Evolutionary conservation across 2,113 vertebrate species (phyloP), one percentile per base, ranked within the genome.

Genomic region (Larimichthys polyactis): DNA sequence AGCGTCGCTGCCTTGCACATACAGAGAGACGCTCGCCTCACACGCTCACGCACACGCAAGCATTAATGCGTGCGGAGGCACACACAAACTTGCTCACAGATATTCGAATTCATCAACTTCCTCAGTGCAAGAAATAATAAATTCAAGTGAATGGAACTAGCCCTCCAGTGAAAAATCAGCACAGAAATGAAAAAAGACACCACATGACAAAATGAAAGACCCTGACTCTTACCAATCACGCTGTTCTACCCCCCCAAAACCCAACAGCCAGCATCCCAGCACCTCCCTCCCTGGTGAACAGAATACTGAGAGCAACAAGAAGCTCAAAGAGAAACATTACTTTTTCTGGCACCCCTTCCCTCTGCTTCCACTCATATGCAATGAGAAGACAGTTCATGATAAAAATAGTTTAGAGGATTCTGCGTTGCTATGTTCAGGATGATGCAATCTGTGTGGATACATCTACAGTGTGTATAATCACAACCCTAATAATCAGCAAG

Each of bases 31-130:
- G 32, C 54, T 20, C 73, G 70, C 65, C 75, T 72, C 62, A 65
- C 29, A 44, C 68, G 60, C 67, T 74, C 67, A 20, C 82, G 70
- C 74, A 62, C 79, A 69, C 11, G 19, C 51, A 44, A 43, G 73
- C 58, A 40, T 60, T 59, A 83, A 72, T 44, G 70, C 54, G 58
- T 66, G 46, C 22, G 24, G n/a, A 85, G 15, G n/a, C 83, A 4
- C 78, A 69, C 77, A 81, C 58, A 70, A 55, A 75, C 78, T 72
- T n/a, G 20, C 82, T 83, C 58, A 67, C 83, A 83, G 82, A 82
- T 79, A 87, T 84, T 87, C 77, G 15, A 86, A 89, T 87, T 92
- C 91, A 91, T 91, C 91, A 91, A 84, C 87, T 90, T 90, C 79
- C 89, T 82, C 79, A 32, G 78, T 51, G 79, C 46, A 16, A 89